phyloP scores from a whole-genome alignment of 2,797 vertebrate species.

The Rhinophrynus dorsalis region DNA sequence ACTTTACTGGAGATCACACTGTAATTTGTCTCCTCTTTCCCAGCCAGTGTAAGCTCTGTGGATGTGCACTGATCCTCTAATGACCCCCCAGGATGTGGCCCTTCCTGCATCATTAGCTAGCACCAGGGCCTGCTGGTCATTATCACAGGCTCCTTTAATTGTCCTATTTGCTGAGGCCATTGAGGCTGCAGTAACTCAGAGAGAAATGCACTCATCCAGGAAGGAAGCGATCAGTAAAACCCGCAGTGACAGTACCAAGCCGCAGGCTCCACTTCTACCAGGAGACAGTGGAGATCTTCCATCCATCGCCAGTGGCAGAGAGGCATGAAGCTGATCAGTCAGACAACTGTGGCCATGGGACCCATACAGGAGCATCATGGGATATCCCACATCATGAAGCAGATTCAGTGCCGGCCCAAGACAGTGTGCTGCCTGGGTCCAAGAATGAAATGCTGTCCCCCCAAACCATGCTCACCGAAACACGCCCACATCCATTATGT shows the following conservation, averaged over 20 bases:
- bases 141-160: constrained; percentile 51
- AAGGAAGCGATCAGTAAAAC: constrained; percentile 19
- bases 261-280: not conserved
- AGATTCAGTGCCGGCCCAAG: too few relatives aligned
- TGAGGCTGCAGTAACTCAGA: constrained; percentile 56
- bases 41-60: not conserved
- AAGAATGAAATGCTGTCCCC: too few relatives aligned
- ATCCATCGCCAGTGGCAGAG: not conserved
- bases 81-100: not conserved
- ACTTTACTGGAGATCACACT: too few relatives aligned
- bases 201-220: constrained; percentile 47
- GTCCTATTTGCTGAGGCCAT: constrained; percentile 43
- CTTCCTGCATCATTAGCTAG: fast-evolving
- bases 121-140: constrained; percentile 11
- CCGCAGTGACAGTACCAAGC: constrained; percentile 1
- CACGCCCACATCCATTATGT: too few relatives aligned
- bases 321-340: not conserved
- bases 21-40: not conserved
- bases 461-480: too few relatives aligned
- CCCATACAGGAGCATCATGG: not conserved
- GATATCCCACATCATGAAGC: too few relatives aligned
- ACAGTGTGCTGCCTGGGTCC: too few relatives aligned
- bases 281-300: not conserved
- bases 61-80: constrained; percentile 1
- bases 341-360: not conserved